Percentiles rank a stretch among this genome's conserved stretches.
Conservation (phyloP, 2,113 vertebrate species). For the Ptychochromis oligacanthus region DNA sequence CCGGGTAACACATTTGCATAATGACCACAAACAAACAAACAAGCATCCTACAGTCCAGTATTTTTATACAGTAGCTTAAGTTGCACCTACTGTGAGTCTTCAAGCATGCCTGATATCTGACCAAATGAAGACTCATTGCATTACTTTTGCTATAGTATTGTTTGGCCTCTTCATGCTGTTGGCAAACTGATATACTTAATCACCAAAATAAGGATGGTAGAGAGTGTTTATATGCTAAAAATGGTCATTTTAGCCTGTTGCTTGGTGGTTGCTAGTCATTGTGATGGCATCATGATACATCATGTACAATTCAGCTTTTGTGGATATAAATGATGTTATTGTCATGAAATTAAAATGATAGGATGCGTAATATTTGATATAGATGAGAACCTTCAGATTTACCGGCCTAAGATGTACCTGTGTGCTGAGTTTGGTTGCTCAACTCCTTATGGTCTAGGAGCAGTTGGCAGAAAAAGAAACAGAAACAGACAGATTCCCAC, state of each 20-base stretch:
- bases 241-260: not conserved
- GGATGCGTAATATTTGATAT: not conserved
- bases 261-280: not conserved
- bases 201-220: not conserved
- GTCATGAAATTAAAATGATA: not conserved
- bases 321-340: not conserved
- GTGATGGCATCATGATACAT: not conserved
- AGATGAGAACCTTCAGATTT: too few species aligned
- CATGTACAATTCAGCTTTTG: not conserved
- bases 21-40: not conserved
- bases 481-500: not conserved
- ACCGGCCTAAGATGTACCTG: too few species aligned
- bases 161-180: not conserved
- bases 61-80: not conserved
- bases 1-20: not conserved
- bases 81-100: not conserved
- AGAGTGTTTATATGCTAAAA: not conserved
- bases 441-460: not conserved
- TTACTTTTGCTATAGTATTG: not conserved
- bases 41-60: not conserved
- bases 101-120: too few species aligned
- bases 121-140: too few species aligned
- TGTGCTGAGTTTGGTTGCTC: not conserved
- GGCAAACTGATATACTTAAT: not conserved
- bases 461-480: not conserved